A percentile compares a stretch with the other conserved stretches of the same genome.
Conservation (phyloP, 35 echinoderm and acorn worm genomes). For the Lytechinus pictus region DNA sequence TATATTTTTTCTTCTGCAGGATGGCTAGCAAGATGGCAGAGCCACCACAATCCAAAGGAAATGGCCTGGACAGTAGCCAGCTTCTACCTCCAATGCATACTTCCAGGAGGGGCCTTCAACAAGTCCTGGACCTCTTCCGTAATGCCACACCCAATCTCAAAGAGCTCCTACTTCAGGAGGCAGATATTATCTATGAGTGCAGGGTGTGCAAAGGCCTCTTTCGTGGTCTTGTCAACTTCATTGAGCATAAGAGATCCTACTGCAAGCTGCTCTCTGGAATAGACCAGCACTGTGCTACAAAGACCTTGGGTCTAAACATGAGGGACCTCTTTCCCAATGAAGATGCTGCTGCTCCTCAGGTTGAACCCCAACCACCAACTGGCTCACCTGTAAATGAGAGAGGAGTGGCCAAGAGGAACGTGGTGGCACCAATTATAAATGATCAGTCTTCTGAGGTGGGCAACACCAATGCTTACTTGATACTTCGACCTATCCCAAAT, state of each 20-base stretch:
- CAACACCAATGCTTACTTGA: conserved; percentile 52
- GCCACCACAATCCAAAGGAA: conserved; percentile 19
- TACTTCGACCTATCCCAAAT: conserved; percentile 70
- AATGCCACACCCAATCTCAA: conserved; percentile 77
- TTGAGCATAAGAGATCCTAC: conserved; percentile 94
- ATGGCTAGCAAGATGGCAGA: background rate
- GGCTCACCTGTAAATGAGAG: conserved; percentile 30
- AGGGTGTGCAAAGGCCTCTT: conserved; percentile 85
- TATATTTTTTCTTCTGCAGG: conserved; percentile 26
- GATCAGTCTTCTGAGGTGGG: background rate
- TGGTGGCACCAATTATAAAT: background rate
- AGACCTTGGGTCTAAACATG: conserved; percentile 59
- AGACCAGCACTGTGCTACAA: conserved; percentile 31
- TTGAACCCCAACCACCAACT: conserved; percentile 52
- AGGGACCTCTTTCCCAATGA: conserved; percentile 66
- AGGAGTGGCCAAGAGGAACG: conserved; percentile 37
- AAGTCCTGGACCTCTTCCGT: conserved; percentile 69
- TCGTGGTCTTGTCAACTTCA: conserved; percentile 85
- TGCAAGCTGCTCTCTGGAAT: conserved; percentile 63
- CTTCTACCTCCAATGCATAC: conserved; percentile 57
- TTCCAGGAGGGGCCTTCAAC: conserved; percentile 58
- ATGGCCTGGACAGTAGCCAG: conserved; percentile 49
- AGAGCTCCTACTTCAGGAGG: conserved; percentile 84
- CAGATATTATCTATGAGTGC: conserved; percentile 94
- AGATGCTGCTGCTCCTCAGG: conserved; percentile 70